A percentile compares a stretch with the other conserved stretches of the same genome.
phyloP scores from a whole-genome alignment of 2,113 vertebrate species.

The Taxidea taxus region DNA sequence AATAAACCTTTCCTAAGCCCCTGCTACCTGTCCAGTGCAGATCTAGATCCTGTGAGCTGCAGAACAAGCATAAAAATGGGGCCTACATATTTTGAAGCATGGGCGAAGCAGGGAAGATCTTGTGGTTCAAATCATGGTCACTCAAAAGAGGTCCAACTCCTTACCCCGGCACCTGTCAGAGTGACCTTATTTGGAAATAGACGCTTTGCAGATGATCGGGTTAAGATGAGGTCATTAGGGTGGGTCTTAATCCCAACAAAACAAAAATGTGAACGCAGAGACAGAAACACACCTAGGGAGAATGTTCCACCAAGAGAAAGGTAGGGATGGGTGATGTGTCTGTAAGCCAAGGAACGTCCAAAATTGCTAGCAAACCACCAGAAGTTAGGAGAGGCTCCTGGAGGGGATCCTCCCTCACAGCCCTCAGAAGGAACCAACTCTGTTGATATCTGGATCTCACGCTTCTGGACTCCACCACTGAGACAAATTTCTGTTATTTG shows the following conservation, averaged over 20 bases:
- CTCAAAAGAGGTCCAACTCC: neutral
- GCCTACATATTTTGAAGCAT: neutral
- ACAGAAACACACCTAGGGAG: accelerated
- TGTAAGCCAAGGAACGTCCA: accelerated
- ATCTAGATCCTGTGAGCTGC: accelerated
- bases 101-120: too few relatives aligned
- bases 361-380: accelerated
- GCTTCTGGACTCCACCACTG: neutral
- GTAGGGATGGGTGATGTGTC: accelerated
- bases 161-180: accelerated
- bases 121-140: neutral
- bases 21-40: too few relatives aligned
- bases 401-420: accelerated
- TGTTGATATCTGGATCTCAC: accelerated
- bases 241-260: neutral
- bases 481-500: neutral
- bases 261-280: too few relatives aligned
- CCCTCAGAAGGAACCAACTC: too few relatives aligned
- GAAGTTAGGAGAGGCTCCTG: accelerated
- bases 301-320: accelerated
- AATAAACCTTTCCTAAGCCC: neutral
- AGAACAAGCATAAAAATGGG: accelerated
- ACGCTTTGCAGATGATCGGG: neutral
- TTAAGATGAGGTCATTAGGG: neutral
- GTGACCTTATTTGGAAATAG: neutral